Evolutionary conservation across 1,140 invertebrate genomes (phyloP), one percentile per base, ranked within the genome.

Genomic region (Lepidurus packardi): DNA sequence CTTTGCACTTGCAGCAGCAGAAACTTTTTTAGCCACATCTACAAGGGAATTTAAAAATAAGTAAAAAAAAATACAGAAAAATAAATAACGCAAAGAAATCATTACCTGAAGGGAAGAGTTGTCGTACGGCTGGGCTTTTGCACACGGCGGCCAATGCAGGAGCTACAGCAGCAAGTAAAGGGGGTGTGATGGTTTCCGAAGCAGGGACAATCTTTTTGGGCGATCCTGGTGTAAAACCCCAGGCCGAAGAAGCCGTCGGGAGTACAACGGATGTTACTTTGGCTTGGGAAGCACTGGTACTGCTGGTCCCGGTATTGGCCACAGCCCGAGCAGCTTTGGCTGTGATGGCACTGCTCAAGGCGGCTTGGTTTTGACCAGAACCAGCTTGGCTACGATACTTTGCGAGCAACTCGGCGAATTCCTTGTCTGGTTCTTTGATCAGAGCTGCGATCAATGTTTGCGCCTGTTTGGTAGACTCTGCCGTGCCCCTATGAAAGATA

Each of bases 341-440:
- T 16, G 75, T 77, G 44, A 77, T 74, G 44, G 76, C 77, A 11
- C 78, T 76, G 80, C 53, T 65, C 21, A 73, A 13, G 9, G 44
- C 74, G 11, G 80, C 42, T 43, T 13, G 73, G 73, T 73, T 73
- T 45, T 78, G 53, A 73, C 34, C 24, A 41, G 78, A 78, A 34
- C 65, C 78, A 7, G 75, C 78, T 81, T 80, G 41, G 78, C 65
- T 79, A 80, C 90, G 90, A 25, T 88, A 87, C 85, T 92, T 88
- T 80, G 92, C 90, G 81, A 97, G 84, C 86, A 97, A 91, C 84
- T 94, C 92, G 79, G 90, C 85, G 80, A 97, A 91, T 84, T 98
- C 95, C 8, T 93, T 93, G 79, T 98, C 95, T 7, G 95, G 93
- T 87, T 98, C 95, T 85, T 95, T 93, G 79, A 97, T 94, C 75